Evolutionary conservation across 1,140 invertebrate species (phyloP), one percentile per base, ranked within the genome.

Genomic region (Pachypeltis micranthus): DNA sequence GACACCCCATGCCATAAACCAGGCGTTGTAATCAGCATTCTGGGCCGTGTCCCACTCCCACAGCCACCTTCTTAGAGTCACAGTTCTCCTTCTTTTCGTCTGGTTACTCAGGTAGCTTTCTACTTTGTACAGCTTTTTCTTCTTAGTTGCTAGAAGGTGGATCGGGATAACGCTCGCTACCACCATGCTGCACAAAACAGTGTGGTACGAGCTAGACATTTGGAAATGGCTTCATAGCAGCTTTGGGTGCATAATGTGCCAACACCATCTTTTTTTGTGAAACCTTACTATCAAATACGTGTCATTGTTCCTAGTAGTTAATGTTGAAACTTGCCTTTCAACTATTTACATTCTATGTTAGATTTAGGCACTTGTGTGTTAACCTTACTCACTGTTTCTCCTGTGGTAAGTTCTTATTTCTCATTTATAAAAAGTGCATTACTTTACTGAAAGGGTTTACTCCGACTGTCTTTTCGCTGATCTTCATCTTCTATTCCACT

Each of bases 401-500:
- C 25, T 61, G 47, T 63, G 47, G 58, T 24, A 57, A 24, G 54
- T 63, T 65, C 66, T 74, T 75, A 47, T n/a, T 47, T n/a, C 24
- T 47, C 34, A 47, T 19, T n/a, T n/a, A 14, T 19, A 10, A 39
- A 47, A 19, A 19, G n/a, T 47, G 44, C 24, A 10, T 39, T n/a
- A 19, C 24, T 47, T 16, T 2, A 14, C 44, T 47, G 16, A 29
- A 27, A 78, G 77, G 76, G 75, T 78, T 69, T 75, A 74, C 69
- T 71, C 69, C 62, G 73, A 76, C 54, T 74, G 72, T 67, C 69
- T 76, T 57, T 70, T 76, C 71, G 72, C 69, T 64, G 77, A 78
- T 72, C 70, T 78, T 66, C 73, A 75, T 66, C 74, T 78, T 69
- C 67, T 74, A 68, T 69, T 76, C 67, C 73, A 70, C 69, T 72